Evolutionary conservation across 2,113 vertebrate genomes (phyloP).

Genomic region (Apteryx mantelli): DNA sequence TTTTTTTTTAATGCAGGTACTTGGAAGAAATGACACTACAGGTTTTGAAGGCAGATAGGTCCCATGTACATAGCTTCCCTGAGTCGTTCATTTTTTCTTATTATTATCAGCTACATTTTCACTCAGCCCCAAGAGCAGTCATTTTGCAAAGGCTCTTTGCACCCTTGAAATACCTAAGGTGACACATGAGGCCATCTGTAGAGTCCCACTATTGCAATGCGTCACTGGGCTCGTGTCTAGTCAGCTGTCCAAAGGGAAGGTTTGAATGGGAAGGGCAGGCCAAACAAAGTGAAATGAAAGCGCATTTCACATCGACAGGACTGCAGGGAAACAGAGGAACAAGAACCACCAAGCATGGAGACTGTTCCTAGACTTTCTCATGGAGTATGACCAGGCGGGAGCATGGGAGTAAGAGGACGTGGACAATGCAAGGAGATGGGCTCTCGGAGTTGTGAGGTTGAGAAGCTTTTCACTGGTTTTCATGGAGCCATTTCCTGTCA

Average conservation of each 20-base stretch:
- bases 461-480: neutral
- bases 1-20: neutral
- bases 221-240: rapidly evolving
- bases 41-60: neutral
- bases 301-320: neutral
- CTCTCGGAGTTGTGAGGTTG: neutral
- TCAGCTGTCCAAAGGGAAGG: neutral
- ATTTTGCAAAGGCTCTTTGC: neutral
- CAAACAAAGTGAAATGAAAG: neutral
- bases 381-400: neutral
- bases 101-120: neutral
- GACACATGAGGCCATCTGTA: neutral
- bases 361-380: neutral
- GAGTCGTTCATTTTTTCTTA: no score
- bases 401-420: no score
- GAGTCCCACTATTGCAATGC: neutral
- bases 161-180: neutral
- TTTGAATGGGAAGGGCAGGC: neutral
- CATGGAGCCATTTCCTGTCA: neutral
- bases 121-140: neutral
- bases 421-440: neutral
- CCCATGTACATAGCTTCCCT: neutral
- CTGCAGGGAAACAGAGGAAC: neutral
- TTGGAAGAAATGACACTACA: neutral
- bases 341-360: neutral